Conservation (phyloP, 2,113 vertebrate species). For the Furnarius figulus region DNA sequence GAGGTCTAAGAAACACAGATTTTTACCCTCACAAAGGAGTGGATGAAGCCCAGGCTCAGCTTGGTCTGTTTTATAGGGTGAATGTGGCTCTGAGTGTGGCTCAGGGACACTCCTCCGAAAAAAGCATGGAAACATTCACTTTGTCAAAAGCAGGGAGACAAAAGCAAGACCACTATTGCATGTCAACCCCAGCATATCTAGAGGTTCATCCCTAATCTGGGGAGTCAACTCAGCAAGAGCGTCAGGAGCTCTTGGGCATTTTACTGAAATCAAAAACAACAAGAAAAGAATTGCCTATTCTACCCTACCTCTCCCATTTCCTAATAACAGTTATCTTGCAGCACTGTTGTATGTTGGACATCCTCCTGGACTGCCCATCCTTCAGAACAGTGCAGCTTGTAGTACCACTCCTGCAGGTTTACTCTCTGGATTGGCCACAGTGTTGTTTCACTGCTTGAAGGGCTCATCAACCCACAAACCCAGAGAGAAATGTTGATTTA, state of each 20-base stretch:
- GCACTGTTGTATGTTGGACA: neutral
- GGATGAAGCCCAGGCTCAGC: neutral
- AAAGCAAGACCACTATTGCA: accelerated
- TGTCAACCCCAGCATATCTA: neutral
- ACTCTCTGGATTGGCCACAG: neutral
- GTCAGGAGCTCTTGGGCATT: neutral
- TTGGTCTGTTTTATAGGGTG: neutral
- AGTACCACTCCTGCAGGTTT: neutral
- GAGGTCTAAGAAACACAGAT: too few species aligned
- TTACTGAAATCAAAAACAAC: neutral
- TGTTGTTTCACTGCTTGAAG: neutral
- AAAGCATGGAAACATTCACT: neutral
- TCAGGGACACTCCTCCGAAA: neutral
- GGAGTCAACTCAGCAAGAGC: neutral
- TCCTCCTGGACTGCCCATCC: neutral
- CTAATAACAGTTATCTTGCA: neutral
- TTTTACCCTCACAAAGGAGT: neutral
- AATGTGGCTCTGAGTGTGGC: neutral
- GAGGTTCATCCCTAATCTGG: neutral
- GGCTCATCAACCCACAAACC: neutral
- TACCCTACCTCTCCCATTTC: neutral
- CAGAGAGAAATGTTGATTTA: neutral
- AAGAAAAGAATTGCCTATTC: neutral
- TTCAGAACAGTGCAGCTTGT: neutral
- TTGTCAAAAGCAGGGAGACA: neutral